A percentile compares a stretch with the other conserved stretches of the same genome.
These are phyloP conservation scores for Troglohyphantes excavatus DNA, from an alignment of 2,888 invertebrate species.

Conservation along the genomic window DNA sequence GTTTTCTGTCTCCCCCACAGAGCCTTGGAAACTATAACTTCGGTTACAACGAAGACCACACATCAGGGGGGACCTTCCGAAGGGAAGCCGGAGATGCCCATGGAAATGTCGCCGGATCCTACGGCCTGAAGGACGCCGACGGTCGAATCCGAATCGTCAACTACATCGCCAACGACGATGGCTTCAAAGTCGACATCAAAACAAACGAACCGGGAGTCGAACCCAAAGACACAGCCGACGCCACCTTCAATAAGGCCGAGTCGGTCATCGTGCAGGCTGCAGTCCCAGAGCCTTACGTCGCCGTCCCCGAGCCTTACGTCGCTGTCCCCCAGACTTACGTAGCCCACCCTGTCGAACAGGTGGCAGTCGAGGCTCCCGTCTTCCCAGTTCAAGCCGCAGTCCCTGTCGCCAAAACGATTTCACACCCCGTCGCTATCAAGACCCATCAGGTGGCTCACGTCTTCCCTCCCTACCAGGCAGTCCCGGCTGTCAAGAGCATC, in stretches of 20 bases:
- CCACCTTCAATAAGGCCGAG: constrained; percentile 79
- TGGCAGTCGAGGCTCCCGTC: constrained; percentile 51
- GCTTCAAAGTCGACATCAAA: constrained; percentile 80
- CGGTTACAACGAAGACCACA: constrained; percentile 80
- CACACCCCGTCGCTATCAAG: constrained; percentile 36
- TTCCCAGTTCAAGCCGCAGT: constrained; percentile 56
- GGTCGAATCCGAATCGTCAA: constrained; percentile 80
- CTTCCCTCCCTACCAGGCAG: constrained; percentile 52
- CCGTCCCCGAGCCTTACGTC: constrained; percentile 50
- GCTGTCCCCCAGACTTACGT: constrained; percentile 60
- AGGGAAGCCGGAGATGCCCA: constrained; percentile 79
- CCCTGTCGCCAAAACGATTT: constrained; percentile 33
- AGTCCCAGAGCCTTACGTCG: constrained; percentile 61
- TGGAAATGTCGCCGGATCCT: constrained; percentile 80
- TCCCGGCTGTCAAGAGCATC: constrained; percentile 38
- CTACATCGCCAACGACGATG: constrained; percentile 80
- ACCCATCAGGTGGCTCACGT: constrained; percentile 29
- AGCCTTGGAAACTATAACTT: constrained; percentile 80
- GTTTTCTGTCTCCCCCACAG: constrained; percentile 27
- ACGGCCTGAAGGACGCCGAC: constrained; percentile 80
- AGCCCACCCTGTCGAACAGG: constrained; percentile 55
- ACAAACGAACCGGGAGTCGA: constrained; percentile 80
- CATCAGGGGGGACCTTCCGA: constrained; percentile 80
- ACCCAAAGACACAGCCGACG: constrained; percentile 79
- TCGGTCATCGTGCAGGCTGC: constrained; percentile 74